Conservation (phyloP, 2,888 invertebrate species). For the Napeogenes sylphis region DNA sequence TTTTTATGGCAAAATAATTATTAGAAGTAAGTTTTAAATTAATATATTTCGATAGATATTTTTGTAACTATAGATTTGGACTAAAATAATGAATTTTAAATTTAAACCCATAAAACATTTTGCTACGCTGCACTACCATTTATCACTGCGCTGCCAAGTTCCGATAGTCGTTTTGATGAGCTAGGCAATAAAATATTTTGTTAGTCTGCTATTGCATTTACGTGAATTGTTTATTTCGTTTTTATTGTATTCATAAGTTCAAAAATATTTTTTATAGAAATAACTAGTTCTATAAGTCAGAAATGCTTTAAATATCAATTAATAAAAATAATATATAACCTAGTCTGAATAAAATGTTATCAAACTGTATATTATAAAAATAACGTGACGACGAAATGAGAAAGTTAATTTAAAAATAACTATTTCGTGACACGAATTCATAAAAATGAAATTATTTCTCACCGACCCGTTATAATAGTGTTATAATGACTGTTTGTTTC, state of each 20-base stretch:
- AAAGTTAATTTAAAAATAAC: conserved; percentile 12
- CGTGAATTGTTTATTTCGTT: neutral
- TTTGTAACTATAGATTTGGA: neutral
- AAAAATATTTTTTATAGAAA: neutral
- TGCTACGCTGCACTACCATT: neutral
- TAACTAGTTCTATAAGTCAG: neutral
- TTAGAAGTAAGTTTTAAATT: neutral
- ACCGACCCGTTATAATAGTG: conserved; percentile 18
- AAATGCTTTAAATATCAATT: neutral
- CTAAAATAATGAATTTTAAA: neutral
- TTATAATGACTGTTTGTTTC: conserved; percentile 27
- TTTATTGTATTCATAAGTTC: no score
- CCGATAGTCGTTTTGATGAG: conserved; percentile 1
- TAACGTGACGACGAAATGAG: conserved; percentile 5
- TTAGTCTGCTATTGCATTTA: neutral
- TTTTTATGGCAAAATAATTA: no score
- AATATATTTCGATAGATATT: neutral
- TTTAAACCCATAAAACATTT: neutral
- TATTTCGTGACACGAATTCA: conserved; percentile 24
- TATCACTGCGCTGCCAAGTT: neutral
- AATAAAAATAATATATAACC: neutral
- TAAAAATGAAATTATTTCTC: conserved; percentile 25
- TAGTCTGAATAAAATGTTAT: neutral
- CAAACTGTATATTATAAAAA: neutral
- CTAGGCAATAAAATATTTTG: conserved; percentile 5